These are phyloP conservation scores for Catharus minimus DNA, from an alignment of 2,113 vertebrate species.

Conservation along the genomic window DNA sequence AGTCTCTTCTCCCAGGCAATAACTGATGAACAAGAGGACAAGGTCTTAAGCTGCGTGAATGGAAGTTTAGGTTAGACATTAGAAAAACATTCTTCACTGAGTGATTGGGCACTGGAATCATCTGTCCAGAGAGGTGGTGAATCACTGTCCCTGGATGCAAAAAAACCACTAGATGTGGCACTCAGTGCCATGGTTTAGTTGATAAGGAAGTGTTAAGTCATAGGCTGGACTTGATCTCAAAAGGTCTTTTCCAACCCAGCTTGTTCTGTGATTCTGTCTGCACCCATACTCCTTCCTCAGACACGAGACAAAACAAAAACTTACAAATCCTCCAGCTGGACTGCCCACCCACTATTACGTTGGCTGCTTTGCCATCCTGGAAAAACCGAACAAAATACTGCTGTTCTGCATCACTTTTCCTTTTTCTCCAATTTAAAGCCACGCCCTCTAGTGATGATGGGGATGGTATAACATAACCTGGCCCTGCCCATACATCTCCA, in stretches of 20 bases:
- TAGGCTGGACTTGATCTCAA: no score
- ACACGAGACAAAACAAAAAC: not conserved
- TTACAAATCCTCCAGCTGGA: not conserved
- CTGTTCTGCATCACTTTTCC: no score
- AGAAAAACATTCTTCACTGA: not conserved
- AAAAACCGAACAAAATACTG: not conserved
- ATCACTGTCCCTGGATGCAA: not conserved
- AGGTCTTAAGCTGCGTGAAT: not conserved
- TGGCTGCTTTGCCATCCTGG: not conserved
- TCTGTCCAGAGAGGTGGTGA: not conserved
- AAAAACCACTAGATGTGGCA: not conserved
- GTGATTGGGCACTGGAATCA: not conserved
- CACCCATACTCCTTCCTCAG: not conserved
- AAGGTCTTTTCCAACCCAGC: not conserved
- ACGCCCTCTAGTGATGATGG: accelerated
- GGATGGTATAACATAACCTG: not conserved
- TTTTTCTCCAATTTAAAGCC: not conserved
- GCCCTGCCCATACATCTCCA: not conserved
- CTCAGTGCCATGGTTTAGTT: not conserved
- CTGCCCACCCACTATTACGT: not conserved
- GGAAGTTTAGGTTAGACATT: not conserved
- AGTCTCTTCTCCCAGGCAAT: not conserved
- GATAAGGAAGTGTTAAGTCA: not conserved
- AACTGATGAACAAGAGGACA: not conserved
- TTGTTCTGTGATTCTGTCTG: not conserved